These are phyloP conservation scores for Mylabris sibirica DNA, from an alignment of 2,888 invertebrate genomes.

Conservation along the genomic window DNA sequence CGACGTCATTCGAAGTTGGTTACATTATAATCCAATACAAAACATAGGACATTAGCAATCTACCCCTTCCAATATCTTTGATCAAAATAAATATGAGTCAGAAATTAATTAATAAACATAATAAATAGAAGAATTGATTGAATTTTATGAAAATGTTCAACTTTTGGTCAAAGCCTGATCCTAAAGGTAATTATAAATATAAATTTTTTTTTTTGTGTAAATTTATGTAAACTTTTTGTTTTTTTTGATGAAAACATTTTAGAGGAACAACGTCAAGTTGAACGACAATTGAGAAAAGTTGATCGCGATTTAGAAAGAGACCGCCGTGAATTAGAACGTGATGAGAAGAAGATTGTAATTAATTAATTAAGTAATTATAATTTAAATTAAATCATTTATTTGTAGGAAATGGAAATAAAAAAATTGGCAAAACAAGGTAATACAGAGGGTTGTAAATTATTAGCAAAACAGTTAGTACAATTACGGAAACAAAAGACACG, in stretches of 20 bases:
- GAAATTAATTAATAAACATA: slow-evolving; percentile 14
- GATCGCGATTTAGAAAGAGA: slow-evolving; percentile 86
- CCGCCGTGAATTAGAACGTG: slow-evolving; percentile 79
- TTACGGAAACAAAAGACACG: slow-evolving; percentile 87
- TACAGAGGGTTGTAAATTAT: slow-evolving; percentile 79
- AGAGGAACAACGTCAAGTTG: slow-evolving; percentile 88
- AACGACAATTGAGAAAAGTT: slow-evolving; percentile 80
- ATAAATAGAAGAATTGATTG: not conserved
- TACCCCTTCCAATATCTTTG: no score
- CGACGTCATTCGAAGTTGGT: no score
- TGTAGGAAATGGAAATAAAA: slow-evolving; percentile 85
- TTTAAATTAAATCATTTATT: slow-evolving; percentile 11
- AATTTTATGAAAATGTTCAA: slow-evolving; percentile 29
- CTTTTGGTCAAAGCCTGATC: slow-evolving; percentile 59
- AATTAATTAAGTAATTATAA: not conserved
- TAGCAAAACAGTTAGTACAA: slow-evolving; percentile 90
- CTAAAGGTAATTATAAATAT: slow-evolving; percentile 54
- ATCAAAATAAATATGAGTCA: slow-evolving; percentile 28
- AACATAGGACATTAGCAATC: no score
- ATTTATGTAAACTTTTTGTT: slow-evolving; percentile 14
- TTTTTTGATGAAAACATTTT: slow-evolving; percentile 19
- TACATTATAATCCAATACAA: no score
- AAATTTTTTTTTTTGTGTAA: slow-evolving; percentile 3
- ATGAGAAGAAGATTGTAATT: slow-evolving; percentile 86
- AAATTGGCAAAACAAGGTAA: slow-evolving; percentile 88